Base-by-base conservation (phyloP, 2,797 vertebrate genomes). In the Columba guinea region DNA sequence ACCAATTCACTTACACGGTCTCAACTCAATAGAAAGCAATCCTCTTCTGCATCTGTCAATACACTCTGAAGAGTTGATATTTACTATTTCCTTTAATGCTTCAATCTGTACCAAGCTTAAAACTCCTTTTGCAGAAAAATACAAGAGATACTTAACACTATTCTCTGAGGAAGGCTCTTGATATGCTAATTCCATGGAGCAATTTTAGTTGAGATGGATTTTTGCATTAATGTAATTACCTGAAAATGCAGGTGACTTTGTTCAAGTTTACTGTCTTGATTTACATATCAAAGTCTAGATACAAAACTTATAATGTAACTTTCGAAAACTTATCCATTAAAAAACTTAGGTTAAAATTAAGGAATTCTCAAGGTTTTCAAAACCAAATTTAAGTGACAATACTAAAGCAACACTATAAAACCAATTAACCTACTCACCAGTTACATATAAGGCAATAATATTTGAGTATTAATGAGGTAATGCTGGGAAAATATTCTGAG, bases 141-240 rank as follows among this genome's bases (percentile, higher is more conserved):
- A 59, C 26, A 32, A 86, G 84, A 93, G 87, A 87, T 94, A 88
- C 87, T 93, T 90, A 65, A 73, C 86, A 73, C 48, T 84, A 28
- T 93, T 95, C 92, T 94, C 94, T 32, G 87, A 90, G 74, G 91
- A 95, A 84, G 74, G 73, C 91, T 95, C 95, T 97, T 97, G 94
- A 95, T 95, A 94, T 96, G 95, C 88, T 94, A 96, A 96, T 97
- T 86, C 79, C 55, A 69, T 15, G 77, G n/a, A 94, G 87, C 59
- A 86, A 97, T 97, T 96, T 88, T 1, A 7, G 39, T 49, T 63
- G 85, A 94, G 93, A 96, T 58, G 79, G 69, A 73, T 94, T 95
- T 93, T 91, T 95, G 95, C 89, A 93, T 94, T 96, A 96, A 93
- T 88, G 93, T 84, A 96, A 97, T 96, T 96, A 97, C 94, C 91